Evolutionary conservation across 2,888 invertebrate species (phyloP).

Genomic region (Idaea dimidiata): DNA sequence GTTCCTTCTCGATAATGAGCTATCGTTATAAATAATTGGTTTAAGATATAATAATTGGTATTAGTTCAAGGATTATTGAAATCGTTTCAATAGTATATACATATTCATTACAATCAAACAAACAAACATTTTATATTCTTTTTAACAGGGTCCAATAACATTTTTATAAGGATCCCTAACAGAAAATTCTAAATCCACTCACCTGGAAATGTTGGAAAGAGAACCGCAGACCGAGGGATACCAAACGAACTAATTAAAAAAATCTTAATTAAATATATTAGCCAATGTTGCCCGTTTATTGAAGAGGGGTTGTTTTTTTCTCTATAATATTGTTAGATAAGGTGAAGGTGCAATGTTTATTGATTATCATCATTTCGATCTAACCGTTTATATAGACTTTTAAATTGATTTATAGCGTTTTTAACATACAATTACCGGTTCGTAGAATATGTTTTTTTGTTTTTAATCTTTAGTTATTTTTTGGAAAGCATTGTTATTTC

Average conservation of each 20-base stretch:
- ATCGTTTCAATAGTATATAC: no score
- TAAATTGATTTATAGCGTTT: not conserved
- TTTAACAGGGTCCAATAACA: no score
- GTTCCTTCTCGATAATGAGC: no score
- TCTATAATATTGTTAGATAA: constrained; percentile 5
- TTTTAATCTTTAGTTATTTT: not conserved
- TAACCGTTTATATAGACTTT: constrained; percentile 1
- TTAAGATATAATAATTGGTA: no score
- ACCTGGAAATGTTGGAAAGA: not conserved
- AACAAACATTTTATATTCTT: no score
- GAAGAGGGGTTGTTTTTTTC: constrained; percentile 22
- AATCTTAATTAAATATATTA: constrained; percentile 66
- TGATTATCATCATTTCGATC: constrained; percentile 1
- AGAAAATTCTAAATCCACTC: not conserved
- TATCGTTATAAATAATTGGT: no score
- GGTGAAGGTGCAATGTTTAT: constrained; percentile 1
- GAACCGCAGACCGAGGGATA: constrained; percentile 36
- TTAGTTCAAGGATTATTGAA: no score
- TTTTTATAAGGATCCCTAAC: not conserved
- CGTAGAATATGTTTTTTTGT: not conserved
- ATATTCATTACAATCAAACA: no score
- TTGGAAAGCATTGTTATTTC: not conserved
- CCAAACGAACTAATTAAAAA: constrained; percentile 61
- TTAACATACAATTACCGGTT: constrained; percentile 1
- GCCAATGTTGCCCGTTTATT: constrained; percentile 37